phyloP scores from a whole-genome alignment of 1,140 invertebrate species.

The Lethrus apterus region DNA sequence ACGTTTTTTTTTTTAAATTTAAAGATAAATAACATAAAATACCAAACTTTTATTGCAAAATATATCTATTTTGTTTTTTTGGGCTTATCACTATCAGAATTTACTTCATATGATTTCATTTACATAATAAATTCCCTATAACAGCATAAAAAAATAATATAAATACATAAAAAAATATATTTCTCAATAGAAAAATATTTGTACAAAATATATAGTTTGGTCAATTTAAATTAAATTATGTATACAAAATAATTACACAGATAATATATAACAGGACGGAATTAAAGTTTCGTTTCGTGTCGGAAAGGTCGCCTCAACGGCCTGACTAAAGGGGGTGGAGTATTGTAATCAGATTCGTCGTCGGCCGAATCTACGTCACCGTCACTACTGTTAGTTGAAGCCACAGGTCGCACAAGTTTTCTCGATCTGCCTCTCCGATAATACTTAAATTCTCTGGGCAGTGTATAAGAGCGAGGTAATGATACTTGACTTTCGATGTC shows the following conservation, averaged over 20 bases:
- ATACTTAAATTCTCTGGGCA: constrained; percentile 78
- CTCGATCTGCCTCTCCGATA: constrained; percentile 53
- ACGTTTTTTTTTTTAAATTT: no score
- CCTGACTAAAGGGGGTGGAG: constrained; percentile 29
- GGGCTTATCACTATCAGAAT: no score
- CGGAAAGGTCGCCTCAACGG: constrained; percentile 34
- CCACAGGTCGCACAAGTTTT: constrained; percentile 51
- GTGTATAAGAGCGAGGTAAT: constrained; percentile 71
- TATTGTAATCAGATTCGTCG: constrained; percentile 47
- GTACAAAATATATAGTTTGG: constrained; percentile 9
- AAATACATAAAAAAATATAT: constrained; percentile 14
- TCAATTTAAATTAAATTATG: constrained; percentile 10
- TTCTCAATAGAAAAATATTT: constrained; percentile 8
- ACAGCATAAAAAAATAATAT: no score
- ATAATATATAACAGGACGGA: constrained; percentile 1
- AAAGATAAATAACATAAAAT: no score
- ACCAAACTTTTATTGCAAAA: no score
- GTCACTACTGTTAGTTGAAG: constrained; percentile 78
- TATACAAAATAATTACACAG: constrained; percentile 10
- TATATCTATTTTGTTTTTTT: no score
- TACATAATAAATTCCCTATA: no score
- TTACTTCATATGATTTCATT: no score
- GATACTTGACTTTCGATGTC: constrained; percentile 73
- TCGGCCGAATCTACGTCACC: constrained; percentile 64
- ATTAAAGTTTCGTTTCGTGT: constrained; percentile 37